phyloP scores from a whole-genome alignment of 2,797 vertebrate genomes.

The Sebastes flavidus region DNA sequence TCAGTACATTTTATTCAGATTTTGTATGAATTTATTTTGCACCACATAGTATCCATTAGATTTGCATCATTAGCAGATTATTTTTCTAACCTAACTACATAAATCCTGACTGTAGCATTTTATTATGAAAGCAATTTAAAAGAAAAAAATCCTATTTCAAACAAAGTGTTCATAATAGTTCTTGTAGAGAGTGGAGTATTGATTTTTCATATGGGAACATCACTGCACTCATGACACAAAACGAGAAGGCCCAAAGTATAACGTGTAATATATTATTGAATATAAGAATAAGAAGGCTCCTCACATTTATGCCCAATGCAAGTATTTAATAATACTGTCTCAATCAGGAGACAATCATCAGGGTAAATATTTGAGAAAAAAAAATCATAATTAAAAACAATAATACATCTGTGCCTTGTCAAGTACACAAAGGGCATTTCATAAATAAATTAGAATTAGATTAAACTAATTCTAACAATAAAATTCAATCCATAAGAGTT shows the following conservation, averaged over 20 bases:
- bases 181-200: no score
- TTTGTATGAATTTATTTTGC: not conserved
- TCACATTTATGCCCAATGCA: not conserved
- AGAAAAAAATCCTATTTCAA: no score
- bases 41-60: not conserved
- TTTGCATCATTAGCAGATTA: not conserved
- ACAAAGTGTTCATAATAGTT: no score
- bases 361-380: not conserved
- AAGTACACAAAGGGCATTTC: not conserved
- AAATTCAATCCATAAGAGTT: not conserved
- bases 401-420: not conserved
- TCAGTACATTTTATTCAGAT: not conserved
- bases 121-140: not conserved
- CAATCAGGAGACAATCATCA: not conserved
- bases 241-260: not conserved
- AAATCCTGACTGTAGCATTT: not conserved
- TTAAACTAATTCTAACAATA: not conserved
- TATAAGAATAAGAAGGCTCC: not conserved
- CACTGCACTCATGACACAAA: not conserved
- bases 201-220: not conserved
- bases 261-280: not conserved
- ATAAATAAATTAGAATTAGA: not conserved
- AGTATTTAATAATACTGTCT: not conserved
- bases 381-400: no score
- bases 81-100: not conserved